Conservation (phyloP, 2,888 invertebrate genomes). For the Cataglyphis cursor region DNA sequence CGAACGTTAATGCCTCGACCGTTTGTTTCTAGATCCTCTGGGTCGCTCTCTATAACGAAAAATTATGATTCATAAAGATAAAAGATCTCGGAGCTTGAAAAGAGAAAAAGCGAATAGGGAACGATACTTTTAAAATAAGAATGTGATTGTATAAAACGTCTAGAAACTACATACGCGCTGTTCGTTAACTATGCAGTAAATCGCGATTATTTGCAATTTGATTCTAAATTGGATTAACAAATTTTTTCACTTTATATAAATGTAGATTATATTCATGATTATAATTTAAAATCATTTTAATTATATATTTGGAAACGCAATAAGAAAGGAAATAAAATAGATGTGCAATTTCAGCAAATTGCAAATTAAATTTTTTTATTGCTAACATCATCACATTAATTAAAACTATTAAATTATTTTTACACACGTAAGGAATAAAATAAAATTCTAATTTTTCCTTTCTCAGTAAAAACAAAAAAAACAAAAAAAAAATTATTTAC, state of each 20-base stretch:
- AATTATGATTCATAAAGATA: background rate
- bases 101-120: background rate
- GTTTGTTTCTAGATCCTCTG: slow-evolving; percentile 23
- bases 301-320: background rate
- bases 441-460: background rate
- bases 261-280: background rate
- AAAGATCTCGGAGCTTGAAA: background rate
- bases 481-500: background rate
- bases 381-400: background rate
- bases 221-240: background rate
- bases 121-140: background rate
- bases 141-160: background rate
- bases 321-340: background rate
- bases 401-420: background rate
- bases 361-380: background rate
- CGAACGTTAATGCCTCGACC: slow-evolving; percentile 18
- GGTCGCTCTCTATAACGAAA: background rate
- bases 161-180: slow-evolving; percentile 38
- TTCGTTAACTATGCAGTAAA: slow-evolving; percentile 41
- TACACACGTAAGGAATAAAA: background rate
- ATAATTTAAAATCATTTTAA: background rate
- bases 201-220: slow-evolving; percentile 31
- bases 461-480: background rate
- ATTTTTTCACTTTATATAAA: background rate
- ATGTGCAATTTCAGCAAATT: background rate